Evolutionary conservation across 2,888 invertebrate species (phyloP), one percentile per base, ranked within the genome.

Genomic region (Eucera pruinosa): DNA sequence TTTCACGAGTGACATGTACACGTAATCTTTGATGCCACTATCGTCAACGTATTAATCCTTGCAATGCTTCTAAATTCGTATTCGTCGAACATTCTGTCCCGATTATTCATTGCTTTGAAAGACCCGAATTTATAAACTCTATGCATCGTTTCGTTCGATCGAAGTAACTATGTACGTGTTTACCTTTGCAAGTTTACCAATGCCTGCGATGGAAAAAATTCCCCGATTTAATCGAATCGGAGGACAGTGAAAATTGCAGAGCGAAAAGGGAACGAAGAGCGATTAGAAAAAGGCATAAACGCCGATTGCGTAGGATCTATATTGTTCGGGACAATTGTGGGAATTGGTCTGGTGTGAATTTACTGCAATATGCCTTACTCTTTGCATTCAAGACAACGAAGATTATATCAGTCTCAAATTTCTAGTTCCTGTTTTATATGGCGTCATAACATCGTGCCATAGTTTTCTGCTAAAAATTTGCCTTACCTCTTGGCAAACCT

Each of bases 241-340:
- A 1, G 41, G 0, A 18, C 30, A 54, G n/a, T 36, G 5, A 27
- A 52, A 43, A 41, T 36, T n/a, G n/a, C n/a, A 2, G 9, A 60
- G 23, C 27, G 33, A 30, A 27, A 30, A 33, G 9, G 13, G 27
- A 64, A 60, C n/a, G n/a, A n/a, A n/a, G n/a, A n/a, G n/a, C 23
- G 15, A 7, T 55, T 23, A 9, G 15, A 23, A 55, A 39, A 39
- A 25, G 23, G n/a, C 36, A n/a, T 62, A 62, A 62, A 50, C 25
- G 13, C 48, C 3, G 15, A 25, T 50, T 64, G 50, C 41, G 50
- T 6, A 39, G 50, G 27, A 39, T 25, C 50, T 36, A 27, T 39
- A 36, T 48, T 15, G 39, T 39, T 25, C 7, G 23, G 36, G 15
- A 64, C 62, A 64, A 64, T 64, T 15, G 62, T 64, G 62, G 27